Conservation (phyloP, 2,797 vertebrate genomes). For the Heterohyrax brucei region DNA sequence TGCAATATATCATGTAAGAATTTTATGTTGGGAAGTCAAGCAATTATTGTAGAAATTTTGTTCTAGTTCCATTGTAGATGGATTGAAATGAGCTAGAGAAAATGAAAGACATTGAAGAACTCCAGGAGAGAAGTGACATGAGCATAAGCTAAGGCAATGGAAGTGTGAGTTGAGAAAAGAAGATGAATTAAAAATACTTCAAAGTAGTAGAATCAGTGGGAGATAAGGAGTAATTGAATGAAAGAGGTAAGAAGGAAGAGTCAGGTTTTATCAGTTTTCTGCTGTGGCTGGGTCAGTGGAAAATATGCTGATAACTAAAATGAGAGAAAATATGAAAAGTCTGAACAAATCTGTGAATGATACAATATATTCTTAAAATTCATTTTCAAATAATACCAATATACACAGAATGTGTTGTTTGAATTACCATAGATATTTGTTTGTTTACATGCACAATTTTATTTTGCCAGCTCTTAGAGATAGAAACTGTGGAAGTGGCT, state of each 20-base stretch:
- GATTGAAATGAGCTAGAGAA: slow-evolving; percentile 4
- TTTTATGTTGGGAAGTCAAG: slow-evolving; percentile 17
- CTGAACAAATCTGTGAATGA: slow-evolving; percentile 26
- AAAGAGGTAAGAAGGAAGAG: neutral
- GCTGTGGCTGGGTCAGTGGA: neutral
- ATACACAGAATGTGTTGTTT: neutral
- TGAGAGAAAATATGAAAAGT: neutral
- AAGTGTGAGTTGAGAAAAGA: neutral
- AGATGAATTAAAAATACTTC: neutral
- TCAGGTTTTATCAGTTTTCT: slow-evolving; percentile 18
- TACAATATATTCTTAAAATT: neutral
- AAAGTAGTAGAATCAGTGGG: neutral
- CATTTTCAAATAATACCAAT: slow-evolving; percentile 46
- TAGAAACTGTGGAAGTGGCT: slow-evolving; percentile 12
- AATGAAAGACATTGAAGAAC: neutral
- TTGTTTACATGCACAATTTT: slow-evolving; percentile 18
- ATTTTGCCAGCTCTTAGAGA: slow-evolving; percentile 40
- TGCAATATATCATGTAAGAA: neutral
- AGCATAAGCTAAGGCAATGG: neutral
- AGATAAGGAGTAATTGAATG: neutral
- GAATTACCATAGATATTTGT: slow-evolving; percentile 43
- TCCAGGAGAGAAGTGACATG: neutral
- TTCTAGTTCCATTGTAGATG: neutral
- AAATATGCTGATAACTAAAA: slow-evolving; percentile 23
- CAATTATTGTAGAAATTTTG: slow-evolving; percentile 40